A percentile compares a stretch with the other conserved stretches of the same genome.
These are phyloP conservation scores for Cosmopolites sordidus DNA, from an alignment of 2,888 invertebrate species.

Conservation along the genomic window DNA sequence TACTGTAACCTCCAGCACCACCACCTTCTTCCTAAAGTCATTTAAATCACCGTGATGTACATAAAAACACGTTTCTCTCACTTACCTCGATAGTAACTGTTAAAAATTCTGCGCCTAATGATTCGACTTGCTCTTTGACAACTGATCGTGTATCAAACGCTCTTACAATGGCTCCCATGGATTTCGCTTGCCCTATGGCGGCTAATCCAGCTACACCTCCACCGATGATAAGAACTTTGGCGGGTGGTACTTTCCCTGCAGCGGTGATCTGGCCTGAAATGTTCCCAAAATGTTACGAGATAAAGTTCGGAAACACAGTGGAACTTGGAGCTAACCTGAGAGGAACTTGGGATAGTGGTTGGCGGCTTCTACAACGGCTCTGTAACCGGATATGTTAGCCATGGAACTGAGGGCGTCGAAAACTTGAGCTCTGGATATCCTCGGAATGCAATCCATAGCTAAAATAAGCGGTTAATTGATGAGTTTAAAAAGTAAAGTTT, in stretches of 20 bases:
- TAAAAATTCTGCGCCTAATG: constrained; percentile 83
- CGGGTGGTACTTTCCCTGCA: constrained; percentile 84
- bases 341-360: constrained; percentile 88
- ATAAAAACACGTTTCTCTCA: no score
- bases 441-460: constrained; percentile 87
- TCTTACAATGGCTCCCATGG: constrained; percentile 85
- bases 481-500: no score
- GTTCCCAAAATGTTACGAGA: neutral
- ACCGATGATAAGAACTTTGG: constrained; percentile 82
- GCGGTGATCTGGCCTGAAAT: constrained; percentile 81
- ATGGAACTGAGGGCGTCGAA: constrained; percentile 88
- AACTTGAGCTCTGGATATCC: constrained; percentile 84
- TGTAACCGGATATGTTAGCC: constrained; percentile 86
- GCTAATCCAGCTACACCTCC: constrained; percentile 87
- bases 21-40: constrained; percentile 63
- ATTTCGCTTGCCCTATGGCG: constrained; percentile 78
- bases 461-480: constrained; percentile 28
- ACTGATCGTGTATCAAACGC: constrained; percentile 84
- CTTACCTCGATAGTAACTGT: constrained; percentile 70
- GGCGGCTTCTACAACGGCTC: constrained; percentile 84
- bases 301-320: neutral
- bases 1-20: constrained; percentile 74
- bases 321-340: constrained; percentile 58
- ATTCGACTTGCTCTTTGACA: constrained; percentile 80
- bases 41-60: no score